Evolutionary conservation across 2,888 invertebrate genomes (phyloP).

Genomic region (Euplexia lucipara): DNA sequence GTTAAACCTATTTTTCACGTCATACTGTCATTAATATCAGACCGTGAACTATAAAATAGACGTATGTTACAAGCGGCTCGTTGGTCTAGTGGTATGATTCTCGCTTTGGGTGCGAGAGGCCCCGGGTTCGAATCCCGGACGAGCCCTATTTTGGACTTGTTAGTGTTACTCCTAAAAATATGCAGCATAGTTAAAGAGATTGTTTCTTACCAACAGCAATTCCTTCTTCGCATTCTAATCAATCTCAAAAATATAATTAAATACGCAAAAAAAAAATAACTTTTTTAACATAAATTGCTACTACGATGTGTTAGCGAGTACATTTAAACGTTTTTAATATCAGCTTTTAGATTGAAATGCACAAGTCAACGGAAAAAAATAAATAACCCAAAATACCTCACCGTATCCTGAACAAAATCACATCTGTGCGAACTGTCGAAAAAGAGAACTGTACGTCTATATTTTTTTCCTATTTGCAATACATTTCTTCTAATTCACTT

Average conservation of each 20-base stretch:
- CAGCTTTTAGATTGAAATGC: not conserved
- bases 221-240: too few relatives aligned
- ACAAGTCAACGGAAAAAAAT: constrained; percentile 14
- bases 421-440: constrained; percentile 40
- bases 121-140: constrained; percentile 91
- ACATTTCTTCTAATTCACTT: constrained; percentile 86
- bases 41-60: not conserved
- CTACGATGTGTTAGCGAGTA: too few relatives aligned
- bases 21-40: not conserved
- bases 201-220: too few relatives aligned
- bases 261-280: too few relatives aligned
- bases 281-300: too few relatives aligned
- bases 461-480: constrained; percentile 85
- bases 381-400: constrained; percentile 16
- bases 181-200: not conserved
- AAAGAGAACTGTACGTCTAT: constrained; percentile 60
- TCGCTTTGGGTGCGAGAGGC: constrained; percentile 90
- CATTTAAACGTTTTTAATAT: too few relatives aligned
- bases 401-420: constrained; percentile 38
- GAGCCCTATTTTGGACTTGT: constrained; percentile 79
- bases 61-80: not conserved
- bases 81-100: constrained; percentile 87
- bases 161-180: not conserved
- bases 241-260: too few relatives aligned
- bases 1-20: constrained; percentile 20